These are phyloP conservation scores for Nomada fabriciana DNA, from an alignment of 2,888 invertebrate genomes.

Conservation along the genomic window DNA sequence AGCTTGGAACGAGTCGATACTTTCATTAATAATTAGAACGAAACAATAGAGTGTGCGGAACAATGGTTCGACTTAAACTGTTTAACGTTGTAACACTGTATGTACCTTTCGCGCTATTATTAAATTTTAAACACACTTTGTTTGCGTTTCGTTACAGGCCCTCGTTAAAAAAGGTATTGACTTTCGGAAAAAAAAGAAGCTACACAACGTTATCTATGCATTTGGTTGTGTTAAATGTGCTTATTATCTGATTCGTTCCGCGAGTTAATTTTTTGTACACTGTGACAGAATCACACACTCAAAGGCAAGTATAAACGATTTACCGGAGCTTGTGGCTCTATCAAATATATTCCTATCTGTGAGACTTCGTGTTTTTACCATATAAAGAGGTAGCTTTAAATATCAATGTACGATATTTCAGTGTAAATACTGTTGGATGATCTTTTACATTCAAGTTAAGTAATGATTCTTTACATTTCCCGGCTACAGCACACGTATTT, in stretches of 20 bases:
- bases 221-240: conserved; percentile 1
- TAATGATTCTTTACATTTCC: conserved; percentile 36
- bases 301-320: conserved; percentile 47
- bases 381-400: conserved; percentile 36
- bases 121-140: conserved; percentile 28
- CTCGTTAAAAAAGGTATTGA: conserved; percentile 20
- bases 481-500: conserved; percentile 52
- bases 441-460: conserved; percentile 1
- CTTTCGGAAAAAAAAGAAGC: neutral
- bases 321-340: conserved; percentile 31
- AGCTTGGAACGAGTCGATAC: conserved; percentile 4
- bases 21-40: conserved; percentile 18
- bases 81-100: conserved; percentile 15
- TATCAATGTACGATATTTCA: conserved; percentile 15
- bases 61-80: conserved; percentile 12
- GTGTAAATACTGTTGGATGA: neutral
- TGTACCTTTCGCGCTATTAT: conserved; percentile 36
- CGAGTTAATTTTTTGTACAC: conserved; percentile 27
- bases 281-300: conserved; percentile 40
- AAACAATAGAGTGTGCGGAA: conserved; percentile 33
- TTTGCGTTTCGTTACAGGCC: conserved; percentile 6
- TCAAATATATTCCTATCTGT: conserved; percentile 33
- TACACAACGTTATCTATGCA: conserved; percentile 1
- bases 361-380: conserved; percentile 46
- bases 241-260: conserved; percentile 9